A percentile compares a stretch with the other conserved stretches of the same genome.
Conservation (phyloP, 2,113 vertebrate species). For the Oophaga pumilio region DNA sequence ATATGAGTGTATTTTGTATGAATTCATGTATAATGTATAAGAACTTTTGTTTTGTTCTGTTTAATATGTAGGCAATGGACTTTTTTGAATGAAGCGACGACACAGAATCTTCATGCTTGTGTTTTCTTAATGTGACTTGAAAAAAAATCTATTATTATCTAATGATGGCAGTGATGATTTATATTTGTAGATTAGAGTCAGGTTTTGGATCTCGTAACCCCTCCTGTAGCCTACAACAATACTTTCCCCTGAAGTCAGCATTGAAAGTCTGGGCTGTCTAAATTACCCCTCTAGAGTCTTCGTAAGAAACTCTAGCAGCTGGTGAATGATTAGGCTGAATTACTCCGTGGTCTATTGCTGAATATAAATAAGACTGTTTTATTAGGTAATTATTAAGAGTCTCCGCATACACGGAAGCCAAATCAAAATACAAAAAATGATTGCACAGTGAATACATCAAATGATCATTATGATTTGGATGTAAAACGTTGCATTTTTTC, state of each 20-base stretch:
- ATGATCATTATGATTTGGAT: neutral
- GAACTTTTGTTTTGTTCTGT: neutral
- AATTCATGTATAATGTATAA: neutral
- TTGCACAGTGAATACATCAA: neutral
- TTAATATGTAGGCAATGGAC: neutral
- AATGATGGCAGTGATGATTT: slow-evolving; percentile 44
- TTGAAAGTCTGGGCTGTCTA: slow-evolving; percentile 52
- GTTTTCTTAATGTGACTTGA: neutral
- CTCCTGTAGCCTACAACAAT: slow-evolving; percentile 53
- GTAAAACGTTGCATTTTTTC: neutral
- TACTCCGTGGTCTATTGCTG: slow-evolving; percentile 49
- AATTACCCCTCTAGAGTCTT: slow-evolving; percentile 57
- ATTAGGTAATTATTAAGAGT: slow-evolving; percentile 55
- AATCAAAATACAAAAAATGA: slow-evolving; percentile 24
- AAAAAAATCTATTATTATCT: slow-evolving; percentile 1
- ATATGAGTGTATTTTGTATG: neutral
- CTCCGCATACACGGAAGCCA: slow-evolving; percentile 36
- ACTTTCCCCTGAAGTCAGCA: slow-evolving; percentile 55
- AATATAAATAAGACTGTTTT: slow-evolving; percentile 57
- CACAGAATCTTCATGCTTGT: neutral
- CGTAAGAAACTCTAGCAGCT: slow-evolving; percentile 52
- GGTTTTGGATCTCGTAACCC: slow-evolving; percentile 43
- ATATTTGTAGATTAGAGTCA: slow-evolving; percentile 50
- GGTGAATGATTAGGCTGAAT: slow-evolving; percentile 58
- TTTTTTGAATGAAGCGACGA: neutral